Conservation (phyloP, 2,888 invertebrate species). For the Orchesellides sinensis region DNA sequence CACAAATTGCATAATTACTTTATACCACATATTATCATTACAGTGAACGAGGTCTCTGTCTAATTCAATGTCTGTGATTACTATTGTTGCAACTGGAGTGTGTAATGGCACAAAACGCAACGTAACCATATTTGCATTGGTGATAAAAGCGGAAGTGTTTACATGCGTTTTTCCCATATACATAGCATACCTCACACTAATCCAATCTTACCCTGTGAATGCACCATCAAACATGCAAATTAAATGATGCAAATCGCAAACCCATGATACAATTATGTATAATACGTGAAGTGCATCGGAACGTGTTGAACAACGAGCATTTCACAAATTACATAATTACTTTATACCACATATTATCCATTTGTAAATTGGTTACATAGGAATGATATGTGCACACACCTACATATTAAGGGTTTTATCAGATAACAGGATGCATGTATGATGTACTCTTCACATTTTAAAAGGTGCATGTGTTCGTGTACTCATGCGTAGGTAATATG, state of each 20-base stretch:
- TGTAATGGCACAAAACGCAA: neutral
- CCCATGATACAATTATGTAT: neutral
- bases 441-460: too few relatives aligned
- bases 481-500: too few relatives aligned
- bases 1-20: conserved; percentile 42
- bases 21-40: too few relatives aligned
- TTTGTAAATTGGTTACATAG: too few relatives aligned
- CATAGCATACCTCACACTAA: neutral
- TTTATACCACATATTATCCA: too few relatives aligned
- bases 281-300: conserved; percentile 8
- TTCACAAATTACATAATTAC: conserved; percentile 43
- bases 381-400: too few relatives aligned
- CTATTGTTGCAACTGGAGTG: neutral
- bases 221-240: conserved; percentile 40
- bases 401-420: too few relatives aligned
- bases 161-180: neutral
- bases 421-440: too few relatives aligned
- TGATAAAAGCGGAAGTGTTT: neutral
- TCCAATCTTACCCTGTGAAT: too few relatives aligned
- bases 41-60: neutral
- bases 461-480: too few relatives aligned
- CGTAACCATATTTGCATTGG: neutral
- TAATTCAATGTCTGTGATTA: neutral
- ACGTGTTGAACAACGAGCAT: conserved; percentile 18
- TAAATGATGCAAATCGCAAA: conserved; percentile 19